phyloP scores from a whole-genome alignment of 1,140 invertebrate genomes.

The Trypoxylus dichotomus region DNA sequence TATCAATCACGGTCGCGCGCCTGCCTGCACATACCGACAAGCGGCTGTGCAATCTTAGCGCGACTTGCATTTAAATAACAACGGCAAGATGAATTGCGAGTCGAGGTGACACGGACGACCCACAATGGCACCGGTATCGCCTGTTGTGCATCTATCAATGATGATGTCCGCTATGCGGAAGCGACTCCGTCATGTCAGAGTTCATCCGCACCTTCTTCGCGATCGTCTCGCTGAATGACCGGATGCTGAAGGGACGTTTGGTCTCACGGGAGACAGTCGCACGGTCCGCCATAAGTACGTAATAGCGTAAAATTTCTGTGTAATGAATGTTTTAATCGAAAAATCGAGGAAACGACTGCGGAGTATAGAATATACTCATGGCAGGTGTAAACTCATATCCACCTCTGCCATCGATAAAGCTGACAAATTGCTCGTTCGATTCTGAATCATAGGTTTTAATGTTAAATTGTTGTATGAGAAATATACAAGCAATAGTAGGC shows the following conservation, averaged over 20 bases:
- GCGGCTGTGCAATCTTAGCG: not conserved
- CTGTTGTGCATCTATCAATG: slow-evolving; percentile 18
- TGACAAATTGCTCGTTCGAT: too few species aligned
- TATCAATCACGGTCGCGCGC: slow-evolving; percentile 11
- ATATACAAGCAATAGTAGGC: too few species aligned
- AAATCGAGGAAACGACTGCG: too few species aligned
- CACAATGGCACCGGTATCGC: slow-evolving; percentile 22
- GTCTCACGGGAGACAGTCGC: not conserved
- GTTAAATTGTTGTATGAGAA: too few species aligned
- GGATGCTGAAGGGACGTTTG: not conserved
- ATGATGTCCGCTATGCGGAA: slow-evolving; percentile 22
- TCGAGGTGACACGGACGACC: slow-evolving; percentile 11
- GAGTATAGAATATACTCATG: too few species aligned
- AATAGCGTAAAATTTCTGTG: too few species aligned
- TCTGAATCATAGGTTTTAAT: too few species aligned
- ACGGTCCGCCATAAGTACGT: too few species aligned
- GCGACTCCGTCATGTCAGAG: not conserved
- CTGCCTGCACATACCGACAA: slow-evolving; percentile 5
- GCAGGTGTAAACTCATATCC: too few species aligned
- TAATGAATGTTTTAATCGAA: too few species aligned
- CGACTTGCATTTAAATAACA: slow-evolving; percentile 13
- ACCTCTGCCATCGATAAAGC: too few species aligned
- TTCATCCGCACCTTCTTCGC: slow-evolving; percentile 20
- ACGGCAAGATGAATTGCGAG: slow-evolving; percentile 22
- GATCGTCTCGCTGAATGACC: not conserved